A percentile compares a stretch with the other conserved stretches of the same genome.
These are phyloP conservation scores for Protaetia brevitarsis DNA, from an alignment of 1,140 invertebrate species.

Conservation along the genomic window DNA sequence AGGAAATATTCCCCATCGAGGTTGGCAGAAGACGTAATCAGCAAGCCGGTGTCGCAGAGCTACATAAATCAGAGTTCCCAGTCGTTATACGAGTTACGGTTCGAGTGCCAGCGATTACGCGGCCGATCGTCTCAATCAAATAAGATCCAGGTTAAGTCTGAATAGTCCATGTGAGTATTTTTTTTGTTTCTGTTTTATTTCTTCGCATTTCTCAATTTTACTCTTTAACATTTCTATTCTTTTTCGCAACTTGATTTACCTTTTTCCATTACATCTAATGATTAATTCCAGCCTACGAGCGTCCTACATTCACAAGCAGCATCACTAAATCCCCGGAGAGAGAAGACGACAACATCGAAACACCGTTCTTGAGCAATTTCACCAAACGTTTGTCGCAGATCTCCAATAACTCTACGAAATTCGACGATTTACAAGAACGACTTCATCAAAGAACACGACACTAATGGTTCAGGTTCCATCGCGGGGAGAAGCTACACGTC, in stretches of 20 bases:
- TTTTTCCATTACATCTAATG: background rate
- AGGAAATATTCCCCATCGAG: slow-evolving; percentile 46
- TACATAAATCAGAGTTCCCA: background rate
- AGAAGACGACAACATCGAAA: slow-evolving; percentile 49
- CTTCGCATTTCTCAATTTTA: too few species aligned
- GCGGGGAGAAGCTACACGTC: slow-evolving; percentile 28
- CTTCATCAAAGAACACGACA: slow-evolving; percentile 43
- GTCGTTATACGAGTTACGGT: background rate
- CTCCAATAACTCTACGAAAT: slow-evolving; percentile 50
- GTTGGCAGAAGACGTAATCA: background rate
- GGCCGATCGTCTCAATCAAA: slow-evolving; percentile 55
- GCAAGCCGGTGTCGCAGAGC: background rate
- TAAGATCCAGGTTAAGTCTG: slow-evolving; percentile 52
- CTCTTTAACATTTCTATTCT: background rate
- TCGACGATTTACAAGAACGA: slow-evolving; percentile 40
- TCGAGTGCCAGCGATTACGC: slow-evolving; percentile 36
- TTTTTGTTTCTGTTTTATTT: too few species aligned
- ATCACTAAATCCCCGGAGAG: background rate
- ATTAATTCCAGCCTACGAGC: too few species aligned
- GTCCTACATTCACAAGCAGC: background rate
- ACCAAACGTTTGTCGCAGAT: slow-evolving; percentile 59
- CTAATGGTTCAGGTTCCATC: slow-evolving; percentile 36
- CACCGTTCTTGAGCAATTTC: slow-evolving; percentile 66
- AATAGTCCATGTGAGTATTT: slow-evolving; percentile 20
- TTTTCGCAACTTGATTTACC: background rate